Evolutionary conservation across 2,113 vertebrate species (phyloP).

Genomic region (Dunckerocampus dactyliophorus): DNA sequence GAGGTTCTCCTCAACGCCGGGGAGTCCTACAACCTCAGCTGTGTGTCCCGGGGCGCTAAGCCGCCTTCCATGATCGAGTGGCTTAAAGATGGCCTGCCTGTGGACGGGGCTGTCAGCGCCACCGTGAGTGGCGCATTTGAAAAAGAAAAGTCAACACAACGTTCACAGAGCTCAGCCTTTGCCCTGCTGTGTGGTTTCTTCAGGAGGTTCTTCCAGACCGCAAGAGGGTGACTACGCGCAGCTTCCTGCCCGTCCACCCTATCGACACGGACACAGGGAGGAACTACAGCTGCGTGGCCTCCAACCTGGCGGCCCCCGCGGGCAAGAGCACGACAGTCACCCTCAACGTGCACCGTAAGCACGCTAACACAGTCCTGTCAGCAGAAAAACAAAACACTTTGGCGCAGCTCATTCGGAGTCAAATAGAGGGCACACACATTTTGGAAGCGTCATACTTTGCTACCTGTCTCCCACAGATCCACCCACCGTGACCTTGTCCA

Average conservation of each 20-base stretch:
- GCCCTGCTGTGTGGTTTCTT: background rate
- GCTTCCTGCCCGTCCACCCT: conserved; percentile 82
- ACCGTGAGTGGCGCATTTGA: conserved; percentile 69
- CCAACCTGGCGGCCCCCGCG: conserved; percentile 77
- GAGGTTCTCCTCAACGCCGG: conserved; percentile 87
- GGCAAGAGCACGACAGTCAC: conserved; percentile 84
- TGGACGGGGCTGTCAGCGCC: conserved; percentile 78
- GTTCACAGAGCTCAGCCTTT: background rate
- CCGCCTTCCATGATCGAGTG: conserved; percentile 84
- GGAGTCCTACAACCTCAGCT: conserved; percentile 87
- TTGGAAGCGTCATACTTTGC: background rate
- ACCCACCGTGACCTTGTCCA: conserved; percentile 88
- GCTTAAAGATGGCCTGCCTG: conserved; percentile 83
- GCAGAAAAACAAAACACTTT: background rate
- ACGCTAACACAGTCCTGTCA: background rate
- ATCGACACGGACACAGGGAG: conserved; percentile 85
- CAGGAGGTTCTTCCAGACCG: conserved; percentile 86
- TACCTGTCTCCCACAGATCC: conserved; percentile 70
- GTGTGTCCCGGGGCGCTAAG: conserved; percentile 86
- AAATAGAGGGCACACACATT: background rate
- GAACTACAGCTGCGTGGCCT: conserved; percentile 83
- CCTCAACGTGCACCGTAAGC: conserved; percentile 90
- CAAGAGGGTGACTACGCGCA: conserved; percentile 86
- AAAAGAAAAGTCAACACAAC: background rate
- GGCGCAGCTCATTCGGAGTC: background rate